Evolutionary conservation across 1,140 invertebrate genomes (phyloP).

Genomic region (Drosophila mayri): DNA sequence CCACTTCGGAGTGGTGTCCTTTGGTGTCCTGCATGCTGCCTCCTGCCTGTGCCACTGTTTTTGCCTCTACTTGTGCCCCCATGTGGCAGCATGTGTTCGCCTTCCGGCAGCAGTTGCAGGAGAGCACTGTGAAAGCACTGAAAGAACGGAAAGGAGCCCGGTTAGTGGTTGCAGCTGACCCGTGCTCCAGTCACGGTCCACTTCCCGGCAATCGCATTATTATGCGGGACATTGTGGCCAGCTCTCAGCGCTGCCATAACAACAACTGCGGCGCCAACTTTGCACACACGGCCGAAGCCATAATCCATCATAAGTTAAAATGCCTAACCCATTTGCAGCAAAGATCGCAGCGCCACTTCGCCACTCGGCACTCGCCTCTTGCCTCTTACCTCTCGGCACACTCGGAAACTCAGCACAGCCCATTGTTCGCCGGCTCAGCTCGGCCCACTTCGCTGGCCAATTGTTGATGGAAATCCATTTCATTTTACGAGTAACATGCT

Average conservation of each 20-base stretch:
- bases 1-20: conserved; percentile 13
- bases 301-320: conserved; percentile 79
- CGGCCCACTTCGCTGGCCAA: conserved; percentile 51
- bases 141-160: conserved; percentile 14
- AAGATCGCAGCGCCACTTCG: conserved; percentile 18
- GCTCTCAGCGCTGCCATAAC: conserved; percentile 46
- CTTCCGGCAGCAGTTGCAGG: conserved; percentile 52
- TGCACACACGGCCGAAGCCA: conserved; percentile 47
- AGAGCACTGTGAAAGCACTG: conserved; percentile 24
- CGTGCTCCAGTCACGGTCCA: conserved; percentile 42
- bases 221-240: conserved; percentile 67
- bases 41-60: conserved; percentile 1
- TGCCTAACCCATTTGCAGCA: conserved; percentile 60
- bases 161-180: conserved; percentile 39
- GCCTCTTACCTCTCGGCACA: not conserved
- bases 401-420: conserved; percentile 10
- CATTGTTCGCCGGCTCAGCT: conserved; percentile 27
- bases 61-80: conserved; percentile 10
- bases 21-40: not conserved
- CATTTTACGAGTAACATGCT: conserved; percentile 77
- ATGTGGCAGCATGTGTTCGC: conserved; percentile 63
- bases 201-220: conserved; percentile 70
- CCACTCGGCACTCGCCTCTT: not conserved
- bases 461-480: conserved; percentile 84
- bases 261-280: conserved; percentile 28